Percentiles rank a stretch among this genome's conserved stretches.
These are phyloP conservation scores for Caenorhabditis remanei DNA, from an alignment of 1,140 invertebrate genomes.

Conservation along the genomic window DNA sequence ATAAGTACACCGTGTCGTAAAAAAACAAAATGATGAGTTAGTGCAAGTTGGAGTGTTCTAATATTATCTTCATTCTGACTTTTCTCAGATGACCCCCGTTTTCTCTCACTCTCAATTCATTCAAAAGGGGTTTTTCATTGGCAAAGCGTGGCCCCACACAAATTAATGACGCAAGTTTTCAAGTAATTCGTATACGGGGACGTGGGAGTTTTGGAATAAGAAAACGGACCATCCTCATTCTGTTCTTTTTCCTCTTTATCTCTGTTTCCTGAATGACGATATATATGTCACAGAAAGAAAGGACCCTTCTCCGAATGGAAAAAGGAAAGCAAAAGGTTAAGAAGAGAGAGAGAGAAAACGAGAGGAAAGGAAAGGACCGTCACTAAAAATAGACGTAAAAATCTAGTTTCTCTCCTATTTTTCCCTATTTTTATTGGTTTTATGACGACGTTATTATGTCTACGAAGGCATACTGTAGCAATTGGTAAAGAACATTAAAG, in stretches of 20 bases:
- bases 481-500: neutral
- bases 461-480: neutral
- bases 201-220: constrained; percentile 20
- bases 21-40: neutral
- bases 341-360: neutral
- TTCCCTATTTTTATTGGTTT: constrained; percentile 27
- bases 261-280: constrained; percentile 37
- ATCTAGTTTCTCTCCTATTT: constrained; percentile 21
- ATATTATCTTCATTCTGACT: neutral
- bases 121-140: neutral
- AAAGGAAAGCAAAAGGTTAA: neutral
- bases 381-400: constrained; percentile 36
- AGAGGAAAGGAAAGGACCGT: neutral
- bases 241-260: neutral
- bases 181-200: constrained; percentile 21
- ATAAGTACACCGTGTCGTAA: neutral
- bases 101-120: neutral
- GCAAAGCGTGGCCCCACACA: neutral
- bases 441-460: constrained; percentile 30
- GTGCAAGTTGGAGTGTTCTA: constrained; percentile 19
- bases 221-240: constrained; percentile 20
- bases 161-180: constrained; percentile 53
- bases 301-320: neutral
- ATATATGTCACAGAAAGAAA: neutral
- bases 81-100: neutral